Base-by-base conservation (phyloP, 1,140 invertebrate species). In the Orius insidiosus region DNA sequence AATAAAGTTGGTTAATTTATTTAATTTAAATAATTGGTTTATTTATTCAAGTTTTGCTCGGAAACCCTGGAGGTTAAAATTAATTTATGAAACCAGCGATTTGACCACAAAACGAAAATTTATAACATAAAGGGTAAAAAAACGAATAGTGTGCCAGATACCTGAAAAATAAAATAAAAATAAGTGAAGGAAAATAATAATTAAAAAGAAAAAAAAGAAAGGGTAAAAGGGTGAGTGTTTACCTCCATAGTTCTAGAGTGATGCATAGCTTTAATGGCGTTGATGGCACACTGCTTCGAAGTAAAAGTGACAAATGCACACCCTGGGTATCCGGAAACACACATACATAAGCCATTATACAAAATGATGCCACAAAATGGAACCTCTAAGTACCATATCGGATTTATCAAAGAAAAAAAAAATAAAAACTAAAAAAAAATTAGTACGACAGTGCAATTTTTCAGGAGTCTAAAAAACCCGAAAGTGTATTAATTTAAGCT, bases 241-340 rank as follows among this genome's bases (percentile, higher is more conserved):
- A 81, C 78, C 69, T 98, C 94, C 90, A 97, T 96, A 52, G 90
- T 98, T 67, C 90, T 86, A 56, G 90, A 95, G 66, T 97, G 93
- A 70, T 97, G 92, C 64, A 97, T 78, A 55, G 79, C 75, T 76
- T 95, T 96, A 60, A 98, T 98, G 56, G 92, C 92, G 66, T 82
- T 86, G 54, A 92, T 81, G 53, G 94, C 94, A 59, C 85, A 87
- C 68, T 94, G 87, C 69, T 95, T 89, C 55, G 83, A 88, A 50
- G 86, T 78, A 69, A 87, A 98, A 53, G 94, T 98, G 50, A 98
- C 89, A 71, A 98, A 98, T 56, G 93, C 93, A 76, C 94, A 98
- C 59, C 93, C 76, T 51, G 49, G 31, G 35, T 31, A 24, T 46
- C 49, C 49, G 49, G 49, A 51, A 51, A 51, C 49, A 51, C 47